Evolutionary conservation across 2,888 invertebrate genomes (phyloP), one percentile per base, ranked within the genome.

Genomic region (Ditula angustiorana): DNA sequence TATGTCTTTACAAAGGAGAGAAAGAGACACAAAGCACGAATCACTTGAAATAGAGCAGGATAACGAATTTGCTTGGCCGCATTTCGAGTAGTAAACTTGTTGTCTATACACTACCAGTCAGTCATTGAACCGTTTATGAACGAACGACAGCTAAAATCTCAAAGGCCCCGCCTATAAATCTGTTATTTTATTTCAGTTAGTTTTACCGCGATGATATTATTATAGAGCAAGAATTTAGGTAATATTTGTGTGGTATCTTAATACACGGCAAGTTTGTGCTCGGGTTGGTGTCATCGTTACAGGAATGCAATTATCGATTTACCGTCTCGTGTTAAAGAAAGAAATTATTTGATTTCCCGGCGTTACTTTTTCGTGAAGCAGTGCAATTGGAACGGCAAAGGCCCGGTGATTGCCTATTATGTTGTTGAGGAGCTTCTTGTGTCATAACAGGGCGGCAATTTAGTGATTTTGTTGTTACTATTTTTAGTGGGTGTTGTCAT

Each of bases 401-500:
- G 69, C 69, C 74, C 75, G 75, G 71, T 71, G 68, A 69, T 72
- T 69, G 58, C 65, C 71, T 73, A 71, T 72, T 61, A 70, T 57
- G 67, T 69, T 61, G 67, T 67, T 64, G 71, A 77, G 71, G 71
- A 72, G 75, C 69, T 70, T 81, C 83, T 85, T 83, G 76, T 82
- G 82, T 86, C 77, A 81, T 78, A 81, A 73, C 71, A 78, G 73
- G 72, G 69, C 72, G 67, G 60, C 77, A 81, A 78, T 83, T 82
- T 77, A 77, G 78, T 86, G 83, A 80, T 82, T 82, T 85, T 78
- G 73, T 90, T 94, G 87, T 80, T 93, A 81, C 94, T 95, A 83
- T 95, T 94, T 91, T 93, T 92, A 88, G 93, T 94, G 85, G 94
- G 92, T 93, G 93, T 93, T 93, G 93, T 93, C 93, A 92, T 90